These are phyloP conservation scores for Ennomos quercinarius DNA, from an alignment of 2,888 invertebrate genomes.

Conservation along the genomic window DNA sequence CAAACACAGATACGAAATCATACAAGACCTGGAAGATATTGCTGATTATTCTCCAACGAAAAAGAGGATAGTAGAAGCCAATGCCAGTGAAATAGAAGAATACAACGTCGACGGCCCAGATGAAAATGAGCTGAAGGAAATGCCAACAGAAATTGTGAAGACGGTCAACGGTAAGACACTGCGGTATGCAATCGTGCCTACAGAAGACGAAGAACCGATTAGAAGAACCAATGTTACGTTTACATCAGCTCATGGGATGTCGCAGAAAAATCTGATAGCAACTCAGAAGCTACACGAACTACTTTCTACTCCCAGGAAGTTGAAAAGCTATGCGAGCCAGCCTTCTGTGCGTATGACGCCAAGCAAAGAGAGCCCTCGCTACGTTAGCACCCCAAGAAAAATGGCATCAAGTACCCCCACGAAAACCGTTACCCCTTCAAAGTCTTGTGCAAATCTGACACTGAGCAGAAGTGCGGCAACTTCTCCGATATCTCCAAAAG, in stretches of 20 bases:
- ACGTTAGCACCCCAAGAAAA: constrained; percentile 59
- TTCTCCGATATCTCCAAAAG: constrained; percentile 80
- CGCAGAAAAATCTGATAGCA: constrained; percentile 87
- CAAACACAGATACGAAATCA: constrained; percentile 83
- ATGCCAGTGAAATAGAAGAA: constrained; percentile 76
- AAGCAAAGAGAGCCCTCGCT: constrained; percentile 63
- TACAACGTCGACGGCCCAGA: constrained; percentile 84
- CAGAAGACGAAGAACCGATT: constrained; percentile 79
- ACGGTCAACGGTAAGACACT: constrained; percentile 86
- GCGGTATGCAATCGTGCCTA: constrained; percentile 86
- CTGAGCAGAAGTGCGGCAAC: constrained; percentile 56
- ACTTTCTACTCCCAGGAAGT: constrained; percentile 89
- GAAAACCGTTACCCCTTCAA: constrained; percentile 74
- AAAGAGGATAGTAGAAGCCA: constrained; percentile 76
- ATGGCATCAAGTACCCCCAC: constrained; percentile 76
- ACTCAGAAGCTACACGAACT: constrained; percentile 92
- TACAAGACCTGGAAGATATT: constrained; percentile 74
- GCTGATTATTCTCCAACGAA: constrained; percentile 79
- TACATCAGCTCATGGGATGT: constrained; percentile 71
- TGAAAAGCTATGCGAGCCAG: constrained; percentile 79
- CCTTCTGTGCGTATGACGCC: constrained; percentile 79
- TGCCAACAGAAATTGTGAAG: constrained; percentile 85
- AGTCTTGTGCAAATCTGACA: constrained; percentile 77
- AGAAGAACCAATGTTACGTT: constrained; percentile 59
- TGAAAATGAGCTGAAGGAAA: constrained; percentile 84